Conservation (phyloP, 2,797 vertebrate species). For the Amniataba percoides region DNA sequence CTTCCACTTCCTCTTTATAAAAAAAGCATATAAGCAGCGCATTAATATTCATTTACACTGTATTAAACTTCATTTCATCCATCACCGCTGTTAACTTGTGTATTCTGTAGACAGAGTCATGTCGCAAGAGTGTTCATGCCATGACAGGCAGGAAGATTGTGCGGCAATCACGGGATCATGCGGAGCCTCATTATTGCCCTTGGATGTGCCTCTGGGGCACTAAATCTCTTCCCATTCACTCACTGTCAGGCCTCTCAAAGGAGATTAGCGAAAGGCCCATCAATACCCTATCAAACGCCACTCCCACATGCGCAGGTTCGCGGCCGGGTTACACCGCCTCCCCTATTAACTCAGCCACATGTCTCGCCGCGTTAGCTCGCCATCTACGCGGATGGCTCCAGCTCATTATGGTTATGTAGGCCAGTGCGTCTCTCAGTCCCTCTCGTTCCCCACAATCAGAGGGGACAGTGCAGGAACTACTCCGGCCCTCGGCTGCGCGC, state of each 20-base stretch:
- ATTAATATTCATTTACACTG: neutral
- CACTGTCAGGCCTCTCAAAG: slow-evolving; percentile 60
- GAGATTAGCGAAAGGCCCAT: slow-evolving; percentile 68
- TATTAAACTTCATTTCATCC: neutral
- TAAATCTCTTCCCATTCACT: slow-evolving; percentile 57
- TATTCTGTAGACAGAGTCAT: neutral
- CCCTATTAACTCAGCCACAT: slow-evolving; percentile 51
- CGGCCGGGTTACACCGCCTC: slow-evolving; percentile 27
- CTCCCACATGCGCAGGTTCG: slow-evolving; percentile 43
- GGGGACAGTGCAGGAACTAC: slow-evolving; percentile 66
- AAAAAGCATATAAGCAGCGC: neutral
- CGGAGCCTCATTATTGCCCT: slow-evolving; percentile 65
- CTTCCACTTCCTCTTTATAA: neutral
- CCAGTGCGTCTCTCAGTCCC: slow-evolving; percentile 54
- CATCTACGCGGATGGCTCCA: slow-evolving; percentile 36
- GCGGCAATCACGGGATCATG: slow-evolving; percentile 49
- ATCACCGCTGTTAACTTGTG: neutral
- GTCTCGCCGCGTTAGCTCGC: slow-evolving; percentile 70
- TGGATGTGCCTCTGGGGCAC: slow-evolving; percentile 61
- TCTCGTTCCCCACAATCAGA: slow-evolving; percentile 48
- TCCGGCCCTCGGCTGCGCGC: slow-evolving; percentile 66
- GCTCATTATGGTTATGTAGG: slow-evolving; percentile 83
- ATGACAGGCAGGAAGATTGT: slow-evolving; percentile 7
- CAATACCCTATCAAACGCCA: slow-evolving; percentile 58
- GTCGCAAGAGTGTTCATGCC: slow-evolving; percentile 10